Evolutionary conservation across 2,113 vertebrate genomes (phyloP).

Genomic region (Dromas ardeola): DNA sequence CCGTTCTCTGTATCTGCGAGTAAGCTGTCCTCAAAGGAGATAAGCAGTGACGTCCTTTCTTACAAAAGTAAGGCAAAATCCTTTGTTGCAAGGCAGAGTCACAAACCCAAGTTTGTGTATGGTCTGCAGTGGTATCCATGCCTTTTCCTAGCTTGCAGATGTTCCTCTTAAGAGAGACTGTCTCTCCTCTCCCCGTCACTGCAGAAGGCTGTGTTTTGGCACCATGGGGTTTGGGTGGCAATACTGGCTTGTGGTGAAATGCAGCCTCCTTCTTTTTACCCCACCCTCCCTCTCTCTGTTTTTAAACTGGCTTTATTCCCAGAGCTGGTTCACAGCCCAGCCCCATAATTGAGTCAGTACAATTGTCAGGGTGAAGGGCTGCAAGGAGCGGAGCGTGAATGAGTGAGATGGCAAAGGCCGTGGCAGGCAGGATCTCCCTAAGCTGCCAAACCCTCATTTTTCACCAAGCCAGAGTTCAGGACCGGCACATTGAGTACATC

Average conservation of each 20-base stretch:
- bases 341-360: neutral
- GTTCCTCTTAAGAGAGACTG: neutral
- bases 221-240: neutral
- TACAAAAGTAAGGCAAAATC: neutral
- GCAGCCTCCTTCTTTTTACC: neutral
- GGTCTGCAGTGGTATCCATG: neutral
- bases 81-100: neutral
- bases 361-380: neutral
- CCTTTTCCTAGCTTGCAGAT: neutral
- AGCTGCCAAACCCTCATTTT: neutral
- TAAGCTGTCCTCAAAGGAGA: neutral
- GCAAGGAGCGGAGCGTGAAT: neutral
- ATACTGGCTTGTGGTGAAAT: neutral
- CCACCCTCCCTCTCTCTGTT: neutral
- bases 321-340: neutral
- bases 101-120: neutral
- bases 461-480: neutral
- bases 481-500: neutral
- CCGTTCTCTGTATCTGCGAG: neutral
- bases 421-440: neutral
- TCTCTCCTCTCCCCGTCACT: neutral
- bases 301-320: neutral
- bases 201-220: neutral
- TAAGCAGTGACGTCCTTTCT: neutral
- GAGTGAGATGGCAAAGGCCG: neutral